Evolutionary conservation across 2,888 invertebrate genomes (phyloP).

Genomic region (Caenorhabditis sulstoni): DNA sequence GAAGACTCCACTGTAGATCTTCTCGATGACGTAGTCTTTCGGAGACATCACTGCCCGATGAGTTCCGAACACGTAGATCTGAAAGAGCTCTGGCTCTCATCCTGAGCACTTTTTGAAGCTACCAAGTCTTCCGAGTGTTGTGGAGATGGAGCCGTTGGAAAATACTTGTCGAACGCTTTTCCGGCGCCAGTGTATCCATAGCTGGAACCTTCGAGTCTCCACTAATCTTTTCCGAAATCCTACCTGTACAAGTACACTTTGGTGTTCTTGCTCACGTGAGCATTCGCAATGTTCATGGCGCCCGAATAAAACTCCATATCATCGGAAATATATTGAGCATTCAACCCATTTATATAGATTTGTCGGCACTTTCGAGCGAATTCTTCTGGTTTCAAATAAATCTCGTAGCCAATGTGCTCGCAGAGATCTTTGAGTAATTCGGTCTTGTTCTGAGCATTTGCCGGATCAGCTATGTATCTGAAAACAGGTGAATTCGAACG

Average conservation of each 20-base stretch:
- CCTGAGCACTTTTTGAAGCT: background rate
- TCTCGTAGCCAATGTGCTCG: constrained; percentile 7
- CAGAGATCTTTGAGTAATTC: constrained; percentile 16
- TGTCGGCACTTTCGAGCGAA: background rate
- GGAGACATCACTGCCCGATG: constrained; percentile 43
- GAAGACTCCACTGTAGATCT: constrained; percentile 59
- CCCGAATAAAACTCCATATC: constrained; percentile 13
- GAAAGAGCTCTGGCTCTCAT: background rate
- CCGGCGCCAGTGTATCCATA: constrained; percentile 57
- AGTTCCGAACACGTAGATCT: constrained; percentile 63
- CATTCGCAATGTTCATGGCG: constrained; percentile 3
- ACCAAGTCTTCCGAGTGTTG: constrained; percentile 64
- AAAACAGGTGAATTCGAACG: background rate
- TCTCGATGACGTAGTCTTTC: constrained; percentile 61
- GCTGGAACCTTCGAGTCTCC: no score
- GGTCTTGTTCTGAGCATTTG: constrained; percentile 5
- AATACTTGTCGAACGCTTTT: constrained; percentile 50
- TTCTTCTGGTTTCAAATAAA: background rate
- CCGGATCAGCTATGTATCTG: constrained; percentile 18
- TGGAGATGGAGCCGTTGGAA: constrained; percentile 30
- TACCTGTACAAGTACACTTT: constrained; percentile 12
- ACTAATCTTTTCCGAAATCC: no score
- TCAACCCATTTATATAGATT: background rate
- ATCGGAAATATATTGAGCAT: constrained; percentile 5
- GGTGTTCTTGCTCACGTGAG: background rate